Percentiles rank a stretch among this genome's conserved stretches.
Evolutionary conservation across 2,113 vertebrate genomes (phyloP).

Genomic region (Ceratotherium simum): DNA sequence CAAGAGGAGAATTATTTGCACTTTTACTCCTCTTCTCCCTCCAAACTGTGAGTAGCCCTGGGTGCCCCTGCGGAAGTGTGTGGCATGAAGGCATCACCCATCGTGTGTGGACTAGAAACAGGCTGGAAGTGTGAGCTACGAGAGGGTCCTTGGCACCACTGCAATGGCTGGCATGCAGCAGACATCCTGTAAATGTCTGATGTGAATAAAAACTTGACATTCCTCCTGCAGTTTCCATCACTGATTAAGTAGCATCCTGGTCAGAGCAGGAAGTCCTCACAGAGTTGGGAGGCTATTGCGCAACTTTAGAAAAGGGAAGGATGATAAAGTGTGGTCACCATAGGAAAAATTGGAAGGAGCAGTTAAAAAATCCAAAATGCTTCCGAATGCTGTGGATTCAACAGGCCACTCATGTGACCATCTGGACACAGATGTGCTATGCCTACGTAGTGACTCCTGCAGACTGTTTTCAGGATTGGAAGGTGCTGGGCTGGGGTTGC

Average conservation of each 20-base stretch:
- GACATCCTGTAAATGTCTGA: background rate
- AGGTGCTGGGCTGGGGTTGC: background rate
- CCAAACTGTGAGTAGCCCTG: background rate
- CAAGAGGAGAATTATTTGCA: background rate
- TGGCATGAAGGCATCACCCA: background rate
- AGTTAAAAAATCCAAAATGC: background rate
- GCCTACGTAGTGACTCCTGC: background rate
- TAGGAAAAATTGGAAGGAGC: background rate
- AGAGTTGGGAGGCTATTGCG: background rate
- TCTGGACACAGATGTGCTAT: background rate
- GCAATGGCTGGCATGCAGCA: background rate
- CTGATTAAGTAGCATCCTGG: background rate
- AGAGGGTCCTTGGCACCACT: background rate
- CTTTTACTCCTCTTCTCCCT: background rate
- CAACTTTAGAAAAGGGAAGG: conserved; percentile 41
- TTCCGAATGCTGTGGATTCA: background rate
- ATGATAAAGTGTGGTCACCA: background rate
- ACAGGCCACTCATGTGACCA: background rate
- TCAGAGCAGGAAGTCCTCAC: conserved; percentile 6
- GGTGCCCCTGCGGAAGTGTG: background rate
- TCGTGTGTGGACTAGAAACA: background rate
- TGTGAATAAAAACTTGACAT: background rate
- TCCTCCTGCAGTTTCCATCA: background rate
- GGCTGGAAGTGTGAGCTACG: background rate
- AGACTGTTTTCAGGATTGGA: background rate